phyloP scores from a whole-genome alignment of 1,140 invertebrate genomes.

The Goniozus legneri region DNA sequence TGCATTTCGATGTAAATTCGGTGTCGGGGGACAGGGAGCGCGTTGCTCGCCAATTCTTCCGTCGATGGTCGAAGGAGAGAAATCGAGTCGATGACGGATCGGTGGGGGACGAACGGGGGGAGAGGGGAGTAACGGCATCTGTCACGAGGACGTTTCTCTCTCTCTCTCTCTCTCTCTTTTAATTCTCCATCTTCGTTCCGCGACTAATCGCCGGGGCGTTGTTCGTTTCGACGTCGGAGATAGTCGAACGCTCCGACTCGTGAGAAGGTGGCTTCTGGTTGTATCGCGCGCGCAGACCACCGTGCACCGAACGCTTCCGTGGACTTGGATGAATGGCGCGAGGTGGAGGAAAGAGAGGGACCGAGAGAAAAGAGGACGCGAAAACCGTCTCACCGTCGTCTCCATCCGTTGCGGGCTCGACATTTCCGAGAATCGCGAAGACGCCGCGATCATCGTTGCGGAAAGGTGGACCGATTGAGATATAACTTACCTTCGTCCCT shows the following conservation, averaged over 20 bases:
- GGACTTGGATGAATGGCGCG: neutral
- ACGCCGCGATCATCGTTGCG: too few species aligned
- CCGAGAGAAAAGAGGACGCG: neutral
- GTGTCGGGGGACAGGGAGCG: too few species aligned
- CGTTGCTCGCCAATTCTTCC: neutral
- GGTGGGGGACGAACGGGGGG: neutral
- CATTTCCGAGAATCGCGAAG: too few species aligned
- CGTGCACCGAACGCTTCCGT: neutral
- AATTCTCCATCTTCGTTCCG: constrained; percentile 22
- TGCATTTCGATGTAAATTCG: too few species aligned
- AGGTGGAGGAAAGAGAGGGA: neutral
- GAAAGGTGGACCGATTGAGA: too few species aligned
- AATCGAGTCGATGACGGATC: too few species aligned
- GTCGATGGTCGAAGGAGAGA: too few species aligned
- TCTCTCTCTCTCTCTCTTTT: too few species aligned
- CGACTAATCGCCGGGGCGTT: constrained; percentile 23
- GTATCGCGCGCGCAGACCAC: neutral
- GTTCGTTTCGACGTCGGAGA: constrained; percentile 10
- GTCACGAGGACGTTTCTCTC: neutral
- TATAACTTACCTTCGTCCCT: too few species aligned
- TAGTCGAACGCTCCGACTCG: constrained; percentile 3
- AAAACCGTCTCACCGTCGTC: too few species aligned
- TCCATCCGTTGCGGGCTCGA: too few species aligned
- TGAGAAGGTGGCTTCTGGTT: constrained; percentile 15
- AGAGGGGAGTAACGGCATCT: constrained; percentile 10